Evolutionary conservation across 2,888 invertebrate species (phyloP).

Genomic region (Scaptomyza flava): DNA sequence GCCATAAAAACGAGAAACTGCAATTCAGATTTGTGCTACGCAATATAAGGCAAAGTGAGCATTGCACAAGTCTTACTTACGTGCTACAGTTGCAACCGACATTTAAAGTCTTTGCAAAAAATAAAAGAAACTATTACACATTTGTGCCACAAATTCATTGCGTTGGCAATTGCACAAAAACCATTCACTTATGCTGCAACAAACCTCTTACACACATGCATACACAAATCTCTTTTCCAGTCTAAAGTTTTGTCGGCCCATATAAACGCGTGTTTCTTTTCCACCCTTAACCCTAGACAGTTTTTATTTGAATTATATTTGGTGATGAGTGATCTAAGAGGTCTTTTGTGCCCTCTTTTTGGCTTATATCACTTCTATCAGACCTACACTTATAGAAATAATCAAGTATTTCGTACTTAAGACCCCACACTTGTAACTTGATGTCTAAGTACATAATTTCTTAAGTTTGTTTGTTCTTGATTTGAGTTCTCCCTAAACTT

Average conservation of each 20-base stretch:
- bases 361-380: too few relatives aligned
- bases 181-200: neutral
- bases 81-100: constrained; percentile 38
- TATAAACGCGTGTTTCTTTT: too few relatives aligned
- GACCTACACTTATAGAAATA: too few relatives aligned
- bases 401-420: too few relatives aligned
- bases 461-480: too few relatives aligned
- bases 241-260: neutral
- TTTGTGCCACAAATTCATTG: constrained; percentile 22
- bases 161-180: constrained; percentile 4
- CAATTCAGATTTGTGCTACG: constrained; percentile 47
- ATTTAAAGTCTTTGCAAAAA: constrained; percentile 26
- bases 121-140: constrained; percentile 27
- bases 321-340: neutral
- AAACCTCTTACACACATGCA: neutral
- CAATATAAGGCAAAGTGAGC: constrained; percentile 18
- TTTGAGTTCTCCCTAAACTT: too few relatives aligned
- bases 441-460: too few relatives aligned
- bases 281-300: too few relatives aligned
- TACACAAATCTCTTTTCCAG: too few relatives aligned
- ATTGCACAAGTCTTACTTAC: constrained; percentile 21
- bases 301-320: neutral
- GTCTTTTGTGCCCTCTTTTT: too few relatives aligned
- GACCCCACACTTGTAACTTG: too few relatives aligned
- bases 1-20: constrained; percentile 43